Conservation (phyloP, 2,113 vertebrate genomes). For the Peucedramus taeniatus region DNA sequence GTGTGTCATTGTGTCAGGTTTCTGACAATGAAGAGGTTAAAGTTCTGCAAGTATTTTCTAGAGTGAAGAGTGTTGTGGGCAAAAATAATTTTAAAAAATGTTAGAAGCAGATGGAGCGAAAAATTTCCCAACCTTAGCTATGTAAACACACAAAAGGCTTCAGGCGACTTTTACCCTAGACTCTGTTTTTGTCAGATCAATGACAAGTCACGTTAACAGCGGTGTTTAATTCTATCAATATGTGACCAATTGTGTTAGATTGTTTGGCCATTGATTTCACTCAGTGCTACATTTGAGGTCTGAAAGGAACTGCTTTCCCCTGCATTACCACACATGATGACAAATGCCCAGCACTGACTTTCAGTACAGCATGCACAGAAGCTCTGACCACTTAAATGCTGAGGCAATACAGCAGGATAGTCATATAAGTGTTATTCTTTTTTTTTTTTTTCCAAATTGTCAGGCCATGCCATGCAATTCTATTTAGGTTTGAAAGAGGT, state of each 20-base stretch:
- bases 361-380: not conserved
- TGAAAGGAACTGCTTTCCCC: constrained; percentile 72
- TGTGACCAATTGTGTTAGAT: constrained; percentile 89
- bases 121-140: constrained; percentile 58
- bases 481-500: constrained; percentile 16
- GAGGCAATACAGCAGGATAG: not conserved
- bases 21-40: not conserved
- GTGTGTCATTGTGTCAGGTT: not conserved
- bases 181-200: constrained; percentile 76
- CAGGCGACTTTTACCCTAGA: constrained; percentile 70
- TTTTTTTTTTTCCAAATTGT: not conserved
- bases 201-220: constrained; percentile 87
- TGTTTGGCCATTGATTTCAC: constrained; percentile 91
- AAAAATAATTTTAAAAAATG: not conserved
- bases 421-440: not conserved
- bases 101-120: constrained; percentile 51
- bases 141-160: constrained; percentile 63
- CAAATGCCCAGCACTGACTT: constrained; percentile 52
- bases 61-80: not conserved
- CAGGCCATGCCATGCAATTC: not conserved
- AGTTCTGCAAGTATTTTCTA: not conserved
- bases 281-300: constrained; percentile 77
- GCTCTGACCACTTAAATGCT: not conserved
- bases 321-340: constrained; percentile 65
- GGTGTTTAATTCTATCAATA: constrained; percentile 94